phyloP scores from a whole-genome alignment of 2,888 invertebrate genomes.

The Plusia festucae region DNA sequence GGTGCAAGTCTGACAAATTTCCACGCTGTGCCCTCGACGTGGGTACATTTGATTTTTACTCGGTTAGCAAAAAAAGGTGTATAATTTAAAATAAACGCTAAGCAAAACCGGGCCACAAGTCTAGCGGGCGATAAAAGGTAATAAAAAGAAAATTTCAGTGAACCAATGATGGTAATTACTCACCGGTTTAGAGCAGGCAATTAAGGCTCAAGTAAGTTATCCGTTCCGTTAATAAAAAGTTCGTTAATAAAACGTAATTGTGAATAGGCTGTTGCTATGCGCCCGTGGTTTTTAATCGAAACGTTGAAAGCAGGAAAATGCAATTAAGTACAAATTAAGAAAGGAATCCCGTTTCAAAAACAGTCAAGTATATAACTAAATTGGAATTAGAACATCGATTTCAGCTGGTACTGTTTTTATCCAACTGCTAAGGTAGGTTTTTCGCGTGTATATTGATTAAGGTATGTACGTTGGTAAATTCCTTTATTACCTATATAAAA shows the following conservation, averaged over 20 bases:
- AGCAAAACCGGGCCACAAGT: constrained; percentile 36
- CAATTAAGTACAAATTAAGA: constrained; percentile 3
- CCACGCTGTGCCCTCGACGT: too few species aligned
- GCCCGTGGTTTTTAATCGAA: constrained; percentile 24
- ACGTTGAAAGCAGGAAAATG: constrained; percentile 1
- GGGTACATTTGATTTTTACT: too few species aligned
- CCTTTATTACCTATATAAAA: too few species aligned
- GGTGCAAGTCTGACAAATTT: too few species aligned
- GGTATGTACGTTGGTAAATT: too few species aligned
- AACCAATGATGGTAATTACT: constrained; percentile 52
- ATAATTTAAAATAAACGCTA: constrained; percentile 26
- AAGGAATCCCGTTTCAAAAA: constrained; percentile 1
- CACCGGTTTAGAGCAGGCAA: constrained; percentile 48
- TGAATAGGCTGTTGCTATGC: constrained; percentile 27
- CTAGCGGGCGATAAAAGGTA: constrained; percentile 44
- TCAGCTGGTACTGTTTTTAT: neutral
- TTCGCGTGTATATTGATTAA: too few species aligned
- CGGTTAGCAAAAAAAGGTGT: neutral
- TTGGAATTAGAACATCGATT: neutral
- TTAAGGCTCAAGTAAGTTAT: constrained; percentile 46
- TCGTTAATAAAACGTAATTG: constrained; percentile 48
- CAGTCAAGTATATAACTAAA: neutral
- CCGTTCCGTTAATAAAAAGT: constrained; percentile 34
- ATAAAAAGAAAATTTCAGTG: constrained; percentile 50
- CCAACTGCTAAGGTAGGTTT: too few species aligned